Percentiles rank a stretch among this genome's conserved stretches.
Conservation (phyloP, 2,888 invertebrate genomes). For the Neocrepidodera transversa region DNA sequence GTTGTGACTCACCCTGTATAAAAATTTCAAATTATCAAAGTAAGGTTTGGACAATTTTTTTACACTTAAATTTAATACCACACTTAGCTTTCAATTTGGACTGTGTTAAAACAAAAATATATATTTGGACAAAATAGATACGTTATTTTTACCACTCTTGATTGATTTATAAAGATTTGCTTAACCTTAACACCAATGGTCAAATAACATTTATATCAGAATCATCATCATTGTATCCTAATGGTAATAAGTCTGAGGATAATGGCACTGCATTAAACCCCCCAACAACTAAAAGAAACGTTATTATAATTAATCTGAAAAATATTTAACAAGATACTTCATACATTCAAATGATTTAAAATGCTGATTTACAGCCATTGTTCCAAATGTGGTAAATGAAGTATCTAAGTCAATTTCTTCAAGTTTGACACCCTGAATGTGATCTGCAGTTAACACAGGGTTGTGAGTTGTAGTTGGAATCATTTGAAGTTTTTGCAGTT, state of each 20-base stretch:
- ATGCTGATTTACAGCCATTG: constrained; percentile 39
- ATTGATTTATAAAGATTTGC: constrained; percentile 1
- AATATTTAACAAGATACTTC: constrained; percentile 18
- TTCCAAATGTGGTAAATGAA: constrained; percentile 45
- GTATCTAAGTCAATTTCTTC: constrained; percentile 48
- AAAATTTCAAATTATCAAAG: no score
- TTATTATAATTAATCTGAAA: neutral
- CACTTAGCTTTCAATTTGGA: neutral
- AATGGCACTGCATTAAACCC: constrained; percentile 44
- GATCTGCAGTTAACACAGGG: constrained; percentile 40
- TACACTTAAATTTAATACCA: neutral
- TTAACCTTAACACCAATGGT: constrained; percentile 38
- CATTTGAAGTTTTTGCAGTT: constrained; percentile 49
- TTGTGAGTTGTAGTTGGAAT: constrained; percentile 33
- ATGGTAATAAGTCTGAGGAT: constrained; percentile 46
- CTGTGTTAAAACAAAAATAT: neutral
- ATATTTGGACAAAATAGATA: neutral
- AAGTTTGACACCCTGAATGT: constrained; percentile 49
- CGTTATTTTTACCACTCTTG: no score
- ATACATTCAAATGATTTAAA: constrained; percentile 48
- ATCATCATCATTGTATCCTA: constrained; percentile 49
- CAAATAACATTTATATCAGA: constrained; percentile 55
- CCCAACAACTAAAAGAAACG: constrained; percentile 42
- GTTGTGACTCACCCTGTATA: no score
- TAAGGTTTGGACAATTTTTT: neutral